Percentiles rank a stretch among this genome's conserved stretches.
Conservation (phyloP, 2,888 invertebrate genomes). For the Homarus gammarus region DNA sequence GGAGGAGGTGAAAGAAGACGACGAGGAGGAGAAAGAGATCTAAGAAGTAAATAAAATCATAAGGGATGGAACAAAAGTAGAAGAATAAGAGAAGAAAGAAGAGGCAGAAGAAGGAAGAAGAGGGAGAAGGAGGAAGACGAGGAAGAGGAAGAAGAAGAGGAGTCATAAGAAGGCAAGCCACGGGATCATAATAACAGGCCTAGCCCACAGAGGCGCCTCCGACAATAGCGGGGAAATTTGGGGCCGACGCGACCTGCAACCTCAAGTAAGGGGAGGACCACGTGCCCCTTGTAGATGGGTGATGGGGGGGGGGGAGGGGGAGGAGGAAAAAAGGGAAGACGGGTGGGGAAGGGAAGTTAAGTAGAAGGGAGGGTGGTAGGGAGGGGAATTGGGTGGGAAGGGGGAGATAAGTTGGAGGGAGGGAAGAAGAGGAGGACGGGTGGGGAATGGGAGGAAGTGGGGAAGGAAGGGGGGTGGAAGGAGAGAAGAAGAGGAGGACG, state of each 20-base stretch:
- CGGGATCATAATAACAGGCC: constrained; percentile 37
- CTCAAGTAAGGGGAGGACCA: neutral
- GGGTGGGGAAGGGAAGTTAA: neutral
- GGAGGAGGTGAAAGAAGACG: neutral
- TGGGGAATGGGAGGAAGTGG: neutral
- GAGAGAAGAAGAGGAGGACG: neutral
- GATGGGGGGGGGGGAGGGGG: neutral
- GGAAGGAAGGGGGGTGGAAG: neutral
- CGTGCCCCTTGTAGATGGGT: neutral
- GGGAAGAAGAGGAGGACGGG: neutral
- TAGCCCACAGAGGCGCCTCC: constrained; percentile 46
- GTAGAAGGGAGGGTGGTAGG: neutral
- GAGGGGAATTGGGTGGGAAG: neutral
- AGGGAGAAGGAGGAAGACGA: neutral
- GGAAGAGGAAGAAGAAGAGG: neutral
- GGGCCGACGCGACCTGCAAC: constrained; percentile 44
- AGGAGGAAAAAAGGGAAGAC: neutral
- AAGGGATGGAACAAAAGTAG: neutral
- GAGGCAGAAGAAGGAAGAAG: too few relatives aligned
- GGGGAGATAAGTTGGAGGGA: neutral
- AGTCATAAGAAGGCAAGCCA: neutral
- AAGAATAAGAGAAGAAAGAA: neutral
- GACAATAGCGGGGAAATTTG: constrained; percentile 58
- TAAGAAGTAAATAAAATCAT: neutral
- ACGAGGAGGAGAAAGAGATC: neutral